These are phyloP conservation scores for Hylaeus volcanicus DNA, from an alignment of 1,140 invertebrate species.

Conservation along the genomic window DNA sequence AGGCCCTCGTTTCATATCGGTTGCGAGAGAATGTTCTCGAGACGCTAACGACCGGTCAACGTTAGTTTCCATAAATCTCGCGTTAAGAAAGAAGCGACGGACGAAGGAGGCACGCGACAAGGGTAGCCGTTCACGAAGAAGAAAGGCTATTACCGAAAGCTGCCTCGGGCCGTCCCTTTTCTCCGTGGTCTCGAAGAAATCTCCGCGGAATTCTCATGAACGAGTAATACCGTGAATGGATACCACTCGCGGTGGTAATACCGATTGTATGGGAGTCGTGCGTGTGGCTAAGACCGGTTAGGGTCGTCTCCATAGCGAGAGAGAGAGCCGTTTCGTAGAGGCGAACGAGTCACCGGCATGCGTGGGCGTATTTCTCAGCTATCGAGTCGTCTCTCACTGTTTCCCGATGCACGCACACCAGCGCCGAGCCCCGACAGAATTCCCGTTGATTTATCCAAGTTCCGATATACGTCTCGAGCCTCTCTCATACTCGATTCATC, in stretches of 20 bases:
- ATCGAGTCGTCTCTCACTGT: constrained; percentile 56
- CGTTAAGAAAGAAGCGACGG: not conserved
- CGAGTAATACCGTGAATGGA: constrained; percentile 65
- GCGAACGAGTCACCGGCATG: constrained; percentile 55
- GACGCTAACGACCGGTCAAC: not conserved
- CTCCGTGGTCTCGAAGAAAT: constrained; percentile 46
- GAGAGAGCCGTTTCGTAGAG: constrained; percentile 17
- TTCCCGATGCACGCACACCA: constrained; percentile 28
- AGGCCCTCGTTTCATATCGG: too few species aligned
- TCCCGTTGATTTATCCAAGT: constrained; percentile 2
- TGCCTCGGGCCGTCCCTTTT: constrained; percentile 1
- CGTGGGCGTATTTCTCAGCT: constrained; percentile 65
- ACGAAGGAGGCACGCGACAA: constrained; percentile 21
- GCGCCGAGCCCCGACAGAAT: constrained; percentile 2
- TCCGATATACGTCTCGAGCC: not conserved
- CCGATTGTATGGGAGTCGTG: constrained; percentile 53
- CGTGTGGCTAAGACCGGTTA: constrained; percentile 62
- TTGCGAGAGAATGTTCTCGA: not conserved
- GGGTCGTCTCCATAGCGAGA: constrained; percentile 55
- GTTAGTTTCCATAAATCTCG: not conserved
- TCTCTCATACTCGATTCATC: not conserved
- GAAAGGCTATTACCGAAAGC: constrained; percentile 23
- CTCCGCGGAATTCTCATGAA: constrained; percentile 61
- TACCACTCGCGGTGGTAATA: constrained; percentile 58
- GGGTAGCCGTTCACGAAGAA: not conserved